Conservation (phyloP, 2,888 invertebrate genomes). For the Trissoscelio sp. region DNA sequence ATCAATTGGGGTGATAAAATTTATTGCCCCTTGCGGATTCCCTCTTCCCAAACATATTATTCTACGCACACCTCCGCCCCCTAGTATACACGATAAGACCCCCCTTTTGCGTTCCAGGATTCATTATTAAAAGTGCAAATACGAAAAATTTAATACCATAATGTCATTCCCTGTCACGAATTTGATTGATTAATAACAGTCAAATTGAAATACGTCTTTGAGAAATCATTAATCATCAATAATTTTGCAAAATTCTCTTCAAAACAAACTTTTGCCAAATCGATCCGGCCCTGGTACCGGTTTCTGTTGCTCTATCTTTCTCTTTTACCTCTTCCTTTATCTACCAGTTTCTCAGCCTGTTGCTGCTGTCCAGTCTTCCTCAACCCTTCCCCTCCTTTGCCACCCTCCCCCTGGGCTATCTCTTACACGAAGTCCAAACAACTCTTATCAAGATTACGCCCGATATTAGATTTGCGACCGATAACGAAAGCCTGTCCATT, state of each 20-base stretch:
- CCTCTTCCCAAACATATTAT: slow-evolving; percentile 36
- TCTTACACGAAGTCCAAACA: slow-evolving; percentile 62
- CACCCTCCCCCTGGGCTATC: slow-evolving; percentile 44
- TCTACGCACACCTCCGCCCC: slow-evolving; percentile 23
- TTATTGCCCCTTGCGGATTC: slow-evolving; percentile 32
- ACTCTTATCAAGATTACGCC: slow-evolving; percentile 62
- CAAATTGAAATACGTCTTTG: no score
- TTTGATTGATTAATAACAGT: no score
- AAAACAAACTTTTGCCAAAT: background rate
- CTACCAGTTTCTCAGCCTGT: slow-evolving; percentile 46
- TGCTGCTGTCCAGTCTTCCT: slow-evolving; percentile 46
- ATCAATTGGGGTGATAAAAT: slow-evolving; percentile 59
- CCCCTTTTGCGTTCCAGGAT: slow-evolving; percentile 1
- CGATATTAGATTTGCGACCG: slow-evolving; percentile 63
- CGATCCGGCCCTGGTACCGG: slow-evolving; percentile 40
- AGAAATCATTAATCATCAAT: no score
- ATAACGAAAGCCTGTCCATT: slow-evolving; percentile 58
- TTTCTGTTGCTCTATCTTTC: slow-evolving; percentile 9
- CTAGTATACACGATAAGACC: slow-evolving; percentile 26
- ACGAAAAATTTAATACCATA: slow-evolving; percentile 2
- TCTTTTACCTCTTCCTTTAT: slow-evolving; percentile 9
- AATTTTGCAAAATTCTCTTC: no score
- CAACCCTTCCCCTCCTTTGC: slow-evolving; percentile 24
- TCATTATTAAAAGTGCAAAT: slow-evolving; percentile 29
- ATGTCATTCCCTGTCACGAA: background rate